phyloP scores from a whole-genome alignment of 2,888 invertebrate genomes.

The Drosophila ustulata region DNA sequence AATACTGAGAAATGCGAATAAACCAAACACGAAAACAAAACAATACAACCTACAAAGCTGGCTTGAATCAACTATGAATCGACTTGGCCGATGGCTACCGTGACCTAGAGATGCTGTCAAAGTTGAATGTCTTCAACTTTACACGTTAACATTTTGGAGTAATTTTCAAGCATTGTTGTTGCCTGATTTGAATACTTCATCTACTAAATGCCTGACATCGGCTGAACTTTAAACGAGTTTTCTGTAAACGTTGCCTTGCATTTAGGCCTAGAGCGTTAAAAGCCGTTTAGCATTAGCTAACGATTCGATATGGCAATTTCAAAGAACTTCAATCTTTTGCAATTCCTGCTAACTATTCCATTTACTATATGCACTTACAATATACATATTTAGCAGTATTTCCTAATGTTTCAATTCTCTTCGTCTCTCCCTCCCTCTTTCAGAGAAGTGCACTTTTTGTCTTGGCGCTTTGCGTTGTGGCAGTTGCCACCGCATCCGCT shows the following conservation, averaged over 20 bases:
- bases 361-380: background rate
- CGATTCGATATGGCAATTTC: conserved; percentile 64
- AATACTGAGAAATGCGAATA: conserved; percentile 30
- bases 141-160: conserved; percentile 59
- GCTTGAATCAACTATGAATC: conserved; percentile 4
- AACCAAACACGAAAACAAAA: conserved; percentile 10
- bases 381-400: background rate
- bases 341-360: conserved; percentile 14
- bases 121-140: conserved; percentile 74
- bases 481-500: conserved; percentile 74
- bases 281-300: conserved; percentile 56
- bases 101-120: conserved; percentile 78
- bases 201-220: conserved; percentile 47
- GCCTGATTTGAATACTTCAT: conserved; percentile 39
- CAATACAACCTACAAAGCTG: background rate
- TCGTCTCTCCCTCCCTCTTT: conserved; percentile 27
- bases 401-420: conserved; percentile 7
- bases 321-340: conserved; percentile 41
- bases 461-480: conserved; percentile 82
- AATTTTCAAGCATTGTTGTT: conserved; percentile 52
- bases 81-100: conserved; percentile 37
- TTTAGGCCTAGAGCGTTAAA: conserved; percentile 61
- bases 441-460: conserved; percentile 83
- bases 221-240: conserved; percentile 66
- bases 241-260: conserved; percentile 44